These are phyloP conservation scores for Labeo rohita DNA, from an alignment of 2,113 vertebrate genomes.

Conservation along the genomic window DNA sequence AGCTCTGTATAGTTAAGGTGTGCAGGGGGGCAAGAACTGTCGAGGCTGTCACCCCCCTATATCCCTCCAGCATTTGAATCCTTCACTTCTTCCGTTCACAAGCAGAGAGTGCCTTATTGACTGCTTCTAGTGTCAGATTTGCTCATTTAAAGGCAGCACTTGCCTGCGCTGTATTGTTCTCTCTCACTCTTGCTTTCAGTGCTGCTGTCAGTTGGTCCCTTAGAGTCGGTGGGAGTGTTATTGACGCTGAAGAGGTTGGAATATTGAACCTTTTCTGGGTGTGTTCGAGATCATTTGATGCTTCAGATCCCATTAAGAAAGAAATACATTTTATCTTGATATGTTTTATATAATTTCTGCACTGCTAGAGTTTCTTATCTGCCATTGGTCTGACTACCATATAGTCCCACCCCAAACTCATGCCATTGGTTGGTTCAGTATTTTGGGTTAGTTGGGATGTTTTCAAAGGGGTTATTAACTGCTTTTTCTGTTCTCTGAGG, in stretches of 20 bases:
- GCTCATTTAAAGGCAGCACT: conserved; percentile 56
- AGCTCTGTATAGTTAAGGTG: conserved; percentile 22
- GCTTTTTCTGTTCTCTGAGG: too few species aligned
- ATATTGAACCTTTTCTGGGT: conserved; percentile 19
- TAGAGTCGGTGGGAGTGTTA: conserved; percentile 29
- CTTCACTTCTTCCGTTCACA: conserved; percentile 31
- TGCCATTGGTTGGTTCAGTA: too few species aligned
- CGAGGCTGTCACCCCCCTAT: conserved; percentile 39
- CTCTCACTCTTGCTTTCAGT: conserved; percentile 40
- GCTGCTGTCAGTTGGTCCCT: conserved; percentile 43
- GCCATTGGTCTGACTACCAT: neutral
- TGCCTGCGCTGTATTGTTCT: conserved; percentile 32
- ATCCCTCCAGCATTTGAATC: conserved; percentile 29
- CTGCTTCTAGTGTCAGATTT: conserved; percentile 55
- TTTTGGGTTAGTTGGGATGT: too few species aligned
- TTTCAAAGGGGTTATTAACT: too few species aligned
- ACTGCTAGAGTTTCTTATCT: neutral
- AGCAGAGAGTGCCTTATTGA: conserved; percentile 53
- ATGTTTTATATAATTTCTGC: neutral
- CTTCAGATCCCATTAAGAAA: neutral
- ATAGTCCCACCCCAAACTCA: neutral
- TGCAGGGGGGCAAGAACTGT: conserved; percentile 44
- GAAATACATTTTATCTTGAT: neutral
- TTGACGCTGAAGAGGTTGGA: conserved; percentile 15
- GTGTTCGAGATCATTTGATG: conserved; percentile 25